A percentile compares a stretch with the other conserved stretches of the same genome.
Evolutionary conservation across 2,888 invertebrate species (phyloP).

Genomic region (Ferdinandea cuprea): DNA sequence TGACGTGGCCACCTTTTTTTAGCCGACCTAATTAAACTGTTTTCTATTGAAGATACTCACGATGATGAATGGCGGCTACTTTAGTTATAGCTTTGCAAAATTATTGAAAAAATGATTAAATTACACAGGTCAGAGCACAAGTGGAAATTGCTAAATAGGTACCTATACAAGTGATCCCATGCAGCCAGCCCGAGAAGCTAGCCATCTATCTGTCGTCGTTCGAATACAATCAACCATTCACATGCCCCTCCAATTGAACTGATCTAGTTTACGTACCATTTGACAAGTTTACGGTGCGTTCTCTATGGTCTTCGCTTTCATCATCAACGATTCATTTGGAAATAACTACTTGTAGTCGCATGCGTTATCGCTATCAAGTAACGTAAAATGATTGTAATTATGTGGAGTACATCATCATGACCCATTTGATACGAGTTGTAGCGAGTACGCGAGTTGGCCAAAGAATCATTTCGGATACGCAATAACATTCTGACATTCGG

Average conservation of each 20-base stretch:
- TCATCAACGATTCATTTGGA: slow-evolving; percentile 14
- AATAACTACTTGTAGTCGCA: not conserved
- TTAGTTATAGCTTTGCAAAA: slow-evolving; percentile 20
- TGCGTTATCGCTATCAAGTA: slow-evolving; percentile 51
- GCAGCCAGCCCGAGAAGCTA: not conserved
- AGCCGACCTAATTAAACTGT: slow-evolving; percentile 47
- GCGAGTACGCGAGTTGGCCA: slow-evolving; percentile 12
- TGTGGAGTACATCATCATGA: slow-evolving; percentile 36
- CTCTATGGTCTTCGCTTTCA: slow-evolving; percentile 28
- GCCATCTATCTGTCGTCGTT: slow-evolving; percentile 8
- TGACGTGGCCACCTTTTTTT: too few relatives aligned
- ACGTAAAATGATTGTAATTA: slow-evolving; percentile 24
- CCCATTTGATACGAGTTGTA: slow-evolving; percentile 31
- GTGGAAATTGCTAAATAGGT: slow-evolving; percentile 39
- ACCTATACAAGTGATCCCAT: not conserved
- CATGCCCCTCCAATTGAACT: slow-evolving; percentile 69
- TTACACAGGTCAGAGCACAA: slow-evolving; percentile 67
- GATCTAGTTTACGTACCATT: slow-evolving; percentile 59
- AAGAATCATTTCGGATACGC: slow-evolving; percentile 29
- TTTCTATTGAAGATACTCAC: slow-evolving; percentile 6
- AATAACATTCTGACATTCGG: slow-evolving; percentile 1
- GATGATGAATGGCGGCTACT: not conserved
- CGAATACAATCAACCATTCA: slow-evolving; percentile 54
- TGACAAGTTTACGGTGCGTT: slow-evolving; percentile 50
- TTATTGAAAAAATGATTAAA: slow-evolving; percentile 57